These are phyloP conservation scores for Listronotus oregonensis DNA, from an alignment of 1,140 invertebrate genomes.

Conservation along the genomic window DNA sequence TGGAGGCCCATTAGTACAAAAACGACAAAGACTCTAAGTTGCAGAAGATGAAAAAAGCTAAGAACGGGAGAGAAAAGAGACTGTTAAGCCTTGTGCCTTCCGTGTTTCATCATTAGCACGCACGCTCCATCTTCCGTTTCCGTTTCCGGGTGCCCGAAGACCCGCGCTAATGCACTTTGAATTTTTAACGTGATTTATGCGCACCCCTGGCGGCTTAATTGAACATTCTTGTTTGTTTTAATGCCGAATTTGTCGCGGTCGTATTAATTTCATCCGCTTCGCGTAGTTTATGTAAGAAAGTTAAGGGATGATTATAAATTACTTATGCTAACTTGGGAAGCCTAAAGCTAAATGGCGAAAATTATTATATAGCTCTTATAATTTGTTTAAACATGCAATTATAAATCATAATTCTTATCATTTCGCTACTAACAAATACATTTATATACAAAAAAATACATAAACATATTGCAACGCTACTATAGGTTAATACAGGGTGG, in stretches of 20 bases:
- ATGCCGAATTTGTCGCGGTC: conserved; percentile 38
- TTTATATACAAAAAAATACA: too few relatives aligned
- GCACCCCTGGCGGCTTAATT: conserved; percentile 43
- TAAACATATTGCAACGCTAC: too few relatives aligned
- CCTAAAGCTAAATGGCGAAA: too few relatives aligned
- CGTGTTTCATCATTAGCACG: conserved; percentile 52
- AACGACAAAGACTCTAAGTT: too few relatives aligned
- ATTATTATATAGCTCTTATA: too few relatives aligned
- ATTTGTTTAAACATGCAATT: too few relatives aligned
- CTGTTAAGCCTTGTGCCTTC: conserved; percentile 18
- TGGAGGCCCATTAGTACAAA: too few relatives aligned
- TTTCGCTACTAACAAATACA: too few relatives aligned
- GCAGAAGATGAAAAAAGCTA: too few relatives aligned
- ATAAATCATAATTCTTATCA: too few relatives aligned
- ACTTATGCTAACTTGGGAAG: conserved; percentile 1
- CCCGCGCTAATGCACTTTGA: conserved; percentile 47
- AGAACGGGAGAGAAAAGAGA: conserved; percentile 10
- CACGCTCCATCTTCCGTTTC: conserved; percentile 54
- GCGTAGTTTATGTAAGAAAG: conserved; percentile 31
- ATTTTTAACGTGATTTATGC: conserved; percentile 53
- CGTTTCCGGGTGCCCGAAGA: conserved; percentile 47
- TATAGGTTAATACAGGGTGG: too few relatives aligned
- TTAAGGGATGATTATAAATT: conserved; percentile 35
- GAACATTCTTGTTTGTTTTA: conserved; percentile 46
- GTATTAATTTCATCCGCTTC: conserved; percentile 32